Evolutionary conservation across 2,888 invertebrate genomes (phyloP).

Genomic region (Petrolisthes manimaculis): DNA sequence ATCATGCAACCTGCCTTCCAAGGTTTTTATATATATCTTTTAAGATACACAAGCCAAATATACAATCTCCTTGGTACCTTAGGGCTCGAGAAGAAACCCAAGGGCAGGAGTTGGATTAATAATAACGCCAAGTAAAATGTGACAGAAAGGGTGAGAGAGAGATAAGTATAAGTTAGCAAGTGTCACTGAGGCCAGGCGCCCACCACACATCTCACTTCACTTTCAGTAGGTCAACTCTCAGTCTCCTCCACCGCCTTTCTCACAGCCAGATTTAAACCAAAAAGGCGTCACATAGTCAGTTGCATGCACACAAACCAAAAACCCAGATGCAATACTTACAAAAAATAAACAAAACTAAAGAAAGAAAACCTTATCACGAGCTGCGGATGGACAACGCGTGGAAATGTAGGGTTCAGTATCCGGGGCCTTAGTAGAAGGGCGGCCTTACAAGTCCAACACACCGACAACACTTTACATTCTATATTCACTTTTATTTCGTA

Average conservation of each 20-base stretch:
- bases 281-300: slow-evolving; percentile 2
- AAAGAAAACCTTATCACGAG: slow-evolving; percentile 62
- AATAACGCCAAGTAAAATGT: not conserved
- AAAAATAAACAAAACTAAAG: slow-evolving; percentile 63
- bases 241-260: no score
- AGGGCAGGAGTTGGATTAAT: not conserved
- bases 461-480: not conserved
- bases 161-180: not conserved
- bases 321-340: slow-evolving; percentile 56
- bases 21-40: no score
- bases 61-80: no score
- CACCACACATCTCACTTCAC: not conserved
- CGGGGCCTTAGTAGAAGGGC: slow-evolving; percentile 13
- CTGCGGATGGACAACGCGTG: slow-evolving; percentile 59
- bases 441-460: slow-evolving; percentile 11
- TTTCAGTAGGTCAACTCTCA: not conserved
- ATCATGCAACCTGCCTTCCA: no score
- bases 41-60: no score
- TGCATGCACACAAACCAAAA: slow-evolving; percentile 57
- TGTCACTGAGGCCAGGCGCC: no score
- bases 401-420: slow-evolving; percentile 36
- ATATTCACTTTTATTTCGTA: not conserved
- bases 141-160: not conserved
- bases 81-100: no score
- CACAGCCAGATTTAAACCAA: no score